Conservation (phyloP, 1,140 invertebrate genomes). For the Teleopsis dalmanni region DNA sequence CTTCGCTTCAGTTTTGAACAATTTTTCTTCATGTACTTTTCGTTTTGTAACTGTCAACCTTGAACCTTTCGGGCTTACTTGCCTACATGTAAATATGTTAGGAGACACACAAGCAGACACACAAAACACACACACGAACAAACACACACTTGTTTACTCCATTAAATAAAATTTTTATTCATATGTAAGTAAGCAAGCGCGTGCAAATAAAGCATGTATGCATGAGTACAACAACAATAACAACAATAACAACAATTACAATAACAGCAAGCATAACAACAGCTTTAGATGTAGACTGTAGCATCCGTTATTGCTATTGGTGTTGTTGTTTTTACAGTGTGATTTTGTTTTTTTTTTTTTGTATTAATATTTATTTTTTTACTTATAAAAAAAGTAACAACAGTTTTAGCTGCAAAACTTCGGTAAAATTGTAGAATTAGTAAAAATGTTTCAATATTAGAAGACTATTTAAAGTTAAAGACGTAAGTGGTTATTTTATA, state of each 20-base stretch:
- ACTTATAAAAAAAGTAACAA: not conserved
- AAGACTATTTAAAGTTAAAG: too few species aligned
- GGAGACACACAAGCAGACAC: not conserved
- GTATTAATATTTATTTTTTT: too few species aligned
- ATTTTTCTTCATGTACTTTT: not conserved
- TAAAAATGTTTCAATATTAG: too few species aligned
- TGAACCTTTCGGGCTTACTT: conserved; percentile 10
- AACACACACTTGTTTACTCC: too few species aligned
- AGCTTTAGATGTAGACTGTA: not conserved
- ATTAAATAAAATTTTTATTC: too few species aligned
- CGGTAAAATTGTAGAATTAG: too few species aligned
- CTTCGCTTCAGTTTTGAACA: conserved; percentile 1
- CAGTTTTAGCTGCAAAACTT: too few species aligned
- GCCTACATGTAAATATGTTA: not conserved
- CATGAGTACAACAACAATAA: conserved; percentile 4
- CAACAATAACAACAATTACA: not conserved
- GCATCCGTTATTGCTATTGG: not conserved
- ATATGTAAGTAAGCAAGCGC: conserved; percentile 5
- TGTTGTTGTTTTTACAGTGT: not conserved
- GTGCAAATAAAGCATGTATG: conserved; percentile 1
- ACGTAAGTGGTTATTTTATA: too few species aligned
- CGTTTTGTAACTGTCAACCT: conserved; percentile 2
- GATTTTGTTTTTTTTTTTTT: too few species aligned
- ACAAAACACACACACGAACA: not conserved
- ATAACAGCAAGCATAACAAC: not conserved